phyloP scores from a whole-genome alignment of 92 coral and sea anemone genomes.

The Micromussa lordhowensis region DNA sequence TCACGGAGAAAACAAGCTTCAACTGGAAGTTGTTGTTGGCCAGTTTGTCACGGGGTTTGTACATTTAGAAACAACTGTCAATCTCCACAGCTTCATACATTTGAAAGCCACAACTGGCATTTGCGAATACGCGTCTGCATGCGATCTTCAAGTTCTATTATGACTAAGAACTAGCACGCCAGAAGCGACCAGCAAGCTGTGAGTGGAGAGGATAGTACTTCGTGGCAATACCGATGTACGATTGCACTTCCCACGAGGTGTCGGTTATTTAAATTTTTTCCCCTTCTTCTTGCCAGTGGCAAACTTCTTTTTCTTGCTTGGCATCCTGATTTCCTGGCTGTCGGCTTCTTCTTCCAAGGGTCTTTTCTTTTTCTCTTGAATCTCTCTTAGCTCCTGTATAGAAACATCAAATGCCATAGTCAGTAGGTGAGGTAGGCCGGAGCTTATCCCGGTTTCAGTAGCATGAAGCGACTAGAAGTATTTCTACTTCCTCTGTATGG shows the following conservation, averaged over 20 bases:
- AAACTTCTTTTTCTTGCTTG: constrained; percentile 72
- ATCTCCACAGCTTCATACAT: too few species aligned
- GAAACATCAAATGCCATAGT: not conserved
- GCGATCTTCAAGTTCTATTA: not conserved
- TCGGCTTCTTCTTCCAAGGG: constrained; percentile 75
- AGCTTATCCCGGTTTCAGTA: too few species aligned
- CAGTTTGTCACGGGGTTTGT: too few species aligned
- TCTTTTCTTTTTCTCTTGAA: constrained; percentile 84
- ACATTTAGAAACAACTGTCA: too few species aligned
- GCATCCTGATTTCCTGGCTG: constrained; percentile 73
- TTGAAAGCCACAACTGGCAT: not conserved
- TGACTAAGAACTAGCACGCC: not conserved
- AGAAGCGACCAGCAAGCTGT: too few species aligned
- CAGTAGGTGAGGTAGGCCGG: not conserved
- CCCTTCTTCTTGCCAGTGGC: constrained; percentile 68
- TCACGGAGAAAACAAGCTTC: not conserved
- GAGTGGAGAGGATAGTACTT: too few species aligned
- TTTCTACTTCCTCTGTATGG: too few species aligned
- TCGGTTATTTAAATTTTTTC: constrained; percentile 46
- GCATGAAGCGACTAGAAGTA: too few species aligned
- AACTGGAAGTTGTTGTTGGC: not conserved
- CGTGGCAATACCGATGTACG: not conserved
- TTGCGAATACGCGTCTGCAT: not conserved
- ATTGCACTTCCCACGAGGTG: not conserved
- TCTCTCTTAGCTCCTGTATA: constrained; percentile 85